A percentile compares a stretch with the other conserved stretches of the same genome.
Evolutionary conservation across 2,797 vertebrate genomes (phyloP).

Genomic region (Limosa lapponica): DNA sequence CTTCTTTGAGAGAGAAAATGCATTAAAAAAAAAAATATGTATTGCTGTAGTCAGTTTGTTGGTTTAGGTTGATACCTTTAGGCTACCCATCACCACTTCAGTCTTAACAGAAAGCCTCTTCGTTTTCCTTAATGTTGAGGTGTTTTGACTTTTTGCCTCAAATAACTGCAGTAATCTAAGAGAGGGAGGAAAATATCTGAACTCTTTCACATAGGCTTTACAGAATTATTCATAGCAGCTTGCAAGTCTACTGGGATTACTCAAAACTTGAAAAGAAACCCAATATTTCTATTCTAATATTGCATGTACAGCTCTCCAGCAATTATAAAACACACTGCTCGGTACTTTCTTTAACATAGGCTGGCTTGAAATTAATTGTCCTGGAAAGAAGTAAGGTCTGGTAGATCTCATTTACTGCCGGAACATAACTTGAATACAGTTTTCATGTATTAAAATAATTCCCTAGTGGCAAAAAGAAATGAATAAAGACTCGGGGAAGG

Average conservation of each 20-base stretch:
- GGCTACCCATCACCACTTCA: background rate
- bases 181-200: background rate
- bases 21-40: background rate
- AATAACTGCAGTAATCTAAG: background rate
- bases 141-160: slow-evolving; percentile 27
- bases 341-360: slow-evolving; percentile 6
- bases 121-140: background rate
- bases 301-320: background rate
- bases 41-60: background rate
- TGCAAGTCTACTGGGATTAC: slow-evolving; percentile 10
- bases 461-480: background rate
- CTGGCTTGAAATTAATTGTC: slow-evolving; percentile 53
- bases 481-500: background rate
- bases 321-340: slow-evolving; percentile 28
- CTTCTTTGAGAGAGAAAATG: background rate
- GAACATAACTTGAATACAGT: background rate
- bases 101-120: background rate
- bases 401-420: slow-evolving; percentile 37
- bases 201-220: background rate
- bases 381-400: slow-evolving; percentile 12
- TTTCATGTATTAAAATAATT: slow-evolving; percentile 37
- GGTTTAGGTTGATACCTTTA: background rate
- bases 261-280: slow-evolving; percentile 35
- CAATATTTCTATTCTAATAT: slow-evolving; percentile 9
- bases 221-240: slow-evolving; percentile 5